phyloP scores from a whole-genome alignment of 2,797 vertebrate genomes.

The Mycteria americana region DNA sequence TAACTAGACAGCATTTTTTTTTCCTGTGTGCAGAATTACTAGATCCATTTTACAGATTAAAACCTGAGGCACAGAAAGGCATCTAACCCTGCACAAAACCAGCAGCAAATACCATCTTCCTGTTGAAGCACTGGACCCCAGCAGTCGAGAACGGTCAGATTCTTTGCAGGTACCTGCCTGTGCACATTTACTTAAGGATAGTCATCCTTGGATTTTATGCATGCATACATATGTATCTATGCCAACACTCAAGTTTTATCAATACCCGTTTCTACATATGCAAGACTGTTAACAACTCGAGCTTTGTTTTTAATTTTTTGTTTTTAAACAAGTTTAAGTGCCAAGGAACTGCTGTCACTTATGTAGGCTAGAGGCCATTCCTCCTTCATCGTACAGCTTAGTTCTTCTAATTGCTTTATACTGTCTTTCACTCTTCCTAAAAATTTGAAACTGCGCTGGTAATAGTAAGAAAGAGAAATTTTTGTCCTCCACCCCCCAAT shows the following conservation, averaged over 20 bases:
- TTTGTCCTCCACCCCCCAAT: neutral
- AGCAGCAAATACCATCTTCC: neutral
- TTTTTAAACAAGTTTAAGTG: neutral
- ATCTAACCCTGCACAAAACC: neutral
- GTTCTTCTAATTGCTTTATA: neutral
- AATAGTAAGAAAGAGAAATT: neutral
- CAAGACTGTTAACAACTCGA: neutral
- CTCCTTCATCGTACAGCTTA: neutral
- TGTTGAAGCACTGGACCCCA: neutral
- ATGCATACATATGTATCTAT: neutral
- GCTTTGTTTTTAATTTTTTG: neutral
- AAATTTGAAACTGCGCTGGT: neutral
- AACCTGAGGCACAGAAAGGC: neutral
- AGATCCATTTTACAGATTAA: neutral
- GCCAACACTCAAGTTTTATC: neutral
- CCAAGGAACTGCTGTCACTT: neutral
- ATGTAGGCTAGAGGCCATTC: neutral
- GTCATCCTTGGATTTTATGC: neutral
- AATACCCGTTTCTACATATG: neutral
- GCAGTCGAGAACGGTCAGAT: accelerated
- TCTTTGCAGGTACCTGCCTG: neutral
- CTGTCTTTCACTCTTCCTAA: neutral
- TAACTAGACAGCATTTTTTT: neutral
- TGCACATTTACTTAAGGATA: neutral
- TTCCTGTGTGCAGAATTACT: neutral